Evolutionary conservation across 2,888 invertebrate genomes (phyloP), one percentile per base, ranked within the genome.

Genomic region (Resseliella maxima): DNA sequence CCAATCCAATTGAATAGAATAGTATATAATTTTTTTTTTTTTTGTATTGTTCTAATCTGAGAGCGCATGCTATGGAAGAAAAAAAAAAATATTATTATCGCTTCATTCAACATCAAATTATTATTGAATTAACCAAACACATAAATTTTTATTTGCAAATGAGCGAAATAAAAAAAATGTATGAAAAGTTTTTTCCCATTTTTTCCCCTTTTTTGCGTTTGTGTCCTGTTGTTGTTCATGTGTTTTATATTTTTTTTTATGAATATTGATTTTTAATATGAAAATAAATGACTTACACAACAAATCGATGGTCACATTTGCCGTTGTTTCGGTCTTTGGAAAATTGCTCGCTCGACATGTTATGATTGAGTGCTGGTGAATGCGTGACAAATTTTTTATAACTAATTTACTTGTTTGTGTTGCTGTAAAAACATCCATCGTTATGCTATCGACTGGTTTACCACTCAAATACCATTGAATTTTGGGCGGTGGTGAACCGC

Each of bases 401-500:
- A 93, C 90, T 88, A 94, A 92, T 89, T 93, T 93, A 90, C 93
- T 94, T 88, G 92, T 92, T 89, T 93, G 92, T 88, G 92, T 92
- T 87, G 90, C 89, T 87, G 91, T 90, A 88, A 90, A 91, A 88
- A 90, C 90, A 88, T 91, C 91, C 87, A 88, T 87, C 87, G 90
- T 90, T 87, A 90, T 89, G 88, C 91, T 91, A 87, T 91, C 90
- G 89, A 92, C 89, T 88, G 90, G 89, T 89, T 91, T 89, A 88
- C 92, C 94, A 89, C 94, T 95, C 88, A 94, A 92, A 93, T 95
- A 95, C 96, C 96, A 96, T 88, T 94, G 93, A 87, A 96, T 94
- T 87, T 92, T 92, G 21, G 96, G 95, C 86, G 93, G 92, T 21
- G 96, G 96, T 88, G 93, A 93, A 88, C 95, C 95, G 90, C 95